A percentile compares a stretch with the other conserved stretches of the same genome.
These are phyloP conservation scores for Polypterus senegalus DNA, from an alignment of 2,113 vertebrate species.

Conservation along the genomic window DNA sequence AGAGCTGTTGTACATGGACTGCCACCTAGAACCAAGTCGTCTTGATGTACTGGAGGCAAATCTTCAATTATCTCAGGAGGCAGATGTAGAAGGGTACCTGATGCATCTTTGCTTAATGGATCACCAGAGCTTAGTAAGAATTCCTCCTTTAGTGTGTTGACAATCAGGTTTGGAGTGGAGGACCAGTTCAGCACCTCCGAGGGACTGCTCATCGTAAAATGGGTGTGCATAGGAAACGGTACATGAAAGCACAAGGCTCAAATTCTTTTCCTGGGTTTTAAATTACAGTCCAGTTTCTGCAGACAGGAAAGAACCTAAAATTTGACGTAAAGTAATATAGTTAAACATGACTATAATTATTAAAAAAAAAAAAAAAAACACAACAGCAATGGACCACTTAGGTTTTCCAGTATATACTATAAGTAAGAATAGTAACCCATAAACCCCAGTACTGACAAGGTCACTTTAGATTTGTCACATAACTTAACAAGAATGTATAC, in stretches of 20 bases:
- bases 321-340: neutral
- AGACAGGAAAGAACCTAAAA: constrained; percentile 35
- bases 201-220: constrained; percentile 85
- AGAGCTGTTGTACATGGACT: constrained; percentile 63
- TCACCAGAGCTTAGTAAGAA: constrained; percentile 50
- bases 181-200: constrained; percentile 85
- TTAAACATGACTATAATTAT: no score
- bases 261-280: constrained; percentile 18
- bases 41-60: constrained; percentile 46
- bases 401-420: no score
- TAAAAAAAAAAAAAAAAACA: no score
- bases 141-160: constrained; percentile 73
- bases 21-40: constrained; percentile 35
- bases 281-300: constrained; percentile 21
- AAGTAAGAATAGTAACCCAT: no score
- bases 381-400: no score
- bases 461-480: no score
- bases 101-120: constrained; percentile 43
- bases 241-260: constrained; percentile 8
- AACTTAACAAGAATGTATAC: no score
- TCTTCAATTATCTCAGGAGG: constrained; percentile 68
- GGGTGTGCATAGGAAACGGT: constrained; percentile 60
- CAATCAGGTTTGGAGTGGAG: constrained; percentile 54
- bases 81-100: constrained; percentile 36
- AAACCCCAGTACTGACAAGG: no score